Base-by-base conservation (phyloP, 2,888 invertebrate genomes). In the Druceiella hillmani region DNA sequence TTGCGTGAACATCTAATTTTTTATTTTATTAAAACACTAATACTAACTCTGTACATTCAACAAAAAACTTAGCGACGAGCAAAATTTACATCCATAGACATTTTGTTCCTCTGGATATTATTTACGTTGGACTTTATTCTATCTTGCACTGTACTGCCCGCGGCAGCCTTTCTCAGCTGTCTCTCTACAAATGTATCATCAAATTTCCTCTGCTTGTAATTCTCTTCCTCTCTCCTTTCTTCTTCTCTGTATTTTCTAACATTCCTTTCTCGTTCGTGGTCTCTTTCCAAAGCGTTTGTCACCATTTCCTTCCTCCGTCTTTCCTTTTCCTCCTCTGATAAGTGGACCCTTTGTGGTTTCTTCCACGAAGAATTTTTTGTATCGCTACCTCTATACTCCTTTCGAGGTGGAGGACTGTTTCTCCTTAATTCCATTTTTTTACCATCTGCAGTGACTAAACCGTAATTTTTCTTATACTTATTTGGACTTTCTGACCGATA, bases 121-220 rank as follows among this genome's bases (percentile, higher is more conserved):
- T 93, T 88, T 27, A 87, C 78, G 57, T 92, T 95, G 9, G 93
- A 79, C 55, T 84, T 88, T 33, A 95, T 83, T 49, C 94, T 76
- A 44, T 82, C 79, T 55, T 89, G 91, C 0, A 95, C 81, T 6
- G 83, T 83, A 37, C 80, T 79, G 13, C 74, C 75, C 47, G 78
- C 74, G 0, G 81, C 79, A 35, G 78, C 78, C 41, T 70, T 68
- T 1, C 80, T 66, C 46, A 85, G 66, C 58, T 87, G 78, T 50
- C 80, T 81, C 41, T 65, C 64, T 26, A 74, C 58, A 50, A 76
- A 75, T 41, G 73, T 71, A 47, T 68, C 57, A 57, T 74, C 65
- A 58, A 73, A 71, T 47, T 69, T 61, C 47, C 64, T 55, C 38
- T 61, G 45, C 51, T 66, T 48, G 47, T 65, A 57, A 27, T 62